Evolutionary conservation across 1,140 invertebrate species (phyloP).

Genomic region (Drosophila murphyi): DNA sequence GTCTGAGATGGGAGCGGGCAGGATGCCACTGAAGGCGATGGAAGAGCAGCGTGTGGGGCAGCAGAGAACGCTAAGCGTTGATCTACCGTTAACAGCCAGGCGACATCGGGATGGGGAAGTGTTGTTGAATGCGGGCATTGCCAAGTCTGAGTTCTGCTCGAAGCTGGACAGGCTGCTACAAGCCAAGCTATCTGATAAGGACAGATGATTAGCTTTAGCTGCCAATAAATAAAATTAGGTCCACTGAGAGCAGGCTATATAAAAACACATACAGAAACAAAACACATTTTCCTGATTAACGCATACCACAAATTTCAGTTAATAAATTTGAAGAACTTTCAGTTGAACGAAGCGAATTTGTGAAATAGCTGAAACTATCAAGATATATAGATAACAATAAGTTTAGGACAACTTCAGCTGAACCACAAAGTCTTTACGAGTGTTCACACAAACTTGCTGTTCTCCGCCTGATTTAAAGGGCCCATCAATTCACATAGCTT

Average conservation of each 20-base stretch:
- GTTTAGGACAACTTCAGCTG: not conserved
- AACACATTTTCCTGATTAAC: conserved; percentile 1
- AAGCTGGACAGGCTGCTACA: conserved; percentile 51
- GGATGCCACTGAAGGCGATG: not conserved
- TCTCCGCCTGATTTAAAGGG: not conserved
- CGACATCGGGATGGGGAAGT: conserved; percentile 33
- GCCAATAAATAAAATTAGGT: not conserved
- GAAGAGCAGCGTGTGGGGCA: not conserved
- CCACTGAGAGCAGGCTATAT: not conserved
- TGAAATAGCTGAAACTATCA: not conserved
- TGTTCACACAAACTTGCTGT: not conserved
- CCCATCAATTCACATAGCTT: not conserved
- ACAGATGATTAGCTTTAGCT: not conserved
- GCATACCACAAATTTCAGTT: conserved; percentile 30
- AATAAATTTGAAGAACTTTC: conserved; percentile 29
- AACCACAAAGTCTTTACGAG: too few relatives aligned
- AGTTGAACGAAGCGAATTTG: not conserved
- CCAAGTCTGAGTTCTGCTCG: conserved; percentile 60
- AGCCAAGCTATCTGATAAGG: conserved; percentile 41
- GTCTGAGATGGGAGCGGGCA: not conserved
- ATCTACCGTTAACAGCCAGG: not conserved
- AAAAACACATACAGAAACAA: not conserved
- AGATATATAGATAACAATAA: not conserved
- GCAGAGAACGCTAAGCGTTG: not conserved
- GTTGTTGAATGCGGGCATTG: conserved; percentile 50